phyloP scores from a whole-genome alignment of 2,888 invertebrate species.

The Stegophylla sp. region DNA sequence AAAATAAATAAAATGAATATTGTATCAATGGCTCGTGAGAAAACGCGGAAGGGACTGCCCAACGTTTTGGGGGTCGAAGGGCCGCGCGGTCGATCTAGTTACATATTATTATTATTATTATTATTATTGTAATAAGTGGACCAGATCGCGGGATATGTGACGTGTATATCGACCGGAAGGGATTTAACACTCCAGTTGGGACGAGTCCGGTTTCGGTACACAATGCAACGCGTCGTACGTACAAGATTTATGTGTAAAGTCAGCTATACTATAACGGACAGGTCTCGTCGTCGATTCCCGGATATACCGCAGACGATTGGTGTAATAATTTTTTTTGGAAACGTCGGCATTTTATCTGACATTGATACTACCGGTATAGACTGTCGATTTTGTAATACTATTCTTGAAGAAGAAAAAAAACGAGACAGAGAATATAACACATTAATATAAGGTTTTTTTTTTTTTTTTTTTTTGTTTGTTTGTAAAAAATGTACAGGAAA shows the following conservation, averaged over 20 bases:
- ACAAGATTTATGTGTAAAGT: constrained; percentile 16
- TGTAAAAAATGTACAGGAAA: constrained; percentile 16
- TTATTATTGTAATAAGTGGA: constrained; percentile 58
- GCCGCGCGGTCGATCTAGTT: constrained; percentile 52
- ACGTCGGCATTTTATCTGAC: constrained; percentile 27
- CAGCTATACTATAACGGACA: constrained; percentile 7
- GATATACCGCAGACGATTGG: constrained; percentile 15
- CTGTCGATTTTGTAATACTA: background rate
- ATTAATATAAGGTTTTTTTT: background rate
- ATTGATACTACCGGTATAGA: background rate
- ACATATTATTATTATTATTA: too few relatives aligned
- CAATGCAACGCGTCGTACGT: background rate
- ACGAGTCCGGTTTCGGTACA: constrained; percentile 33
- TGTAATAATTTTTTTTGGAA: constrained; percentile 25
- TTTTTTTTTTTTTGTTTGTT: background rate
- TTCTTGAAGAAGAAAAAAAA: background rate
- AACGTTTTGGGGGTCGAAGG: constrained; percentile 40
- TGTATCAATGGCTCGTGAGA: constrained; percentile 47
- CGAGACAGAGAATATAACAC: constrained; percentile 25
- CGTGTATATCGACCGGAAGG: constrained; percentile 58
- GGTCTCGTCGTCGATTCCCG: constrained; percentile 38
- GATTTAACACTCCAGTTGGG: constrained; percentile 48
- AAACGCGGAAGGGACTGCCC: constrained; percentile 59
- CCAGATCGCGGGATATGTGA: constrained; percentile 45
- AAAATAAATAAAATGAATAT: constrained; percentile 3